Evolutionary conservation across 2,888 invertebrate genomes (phyloP).

Genomic region (Cheilosia vernalis): DNA sequence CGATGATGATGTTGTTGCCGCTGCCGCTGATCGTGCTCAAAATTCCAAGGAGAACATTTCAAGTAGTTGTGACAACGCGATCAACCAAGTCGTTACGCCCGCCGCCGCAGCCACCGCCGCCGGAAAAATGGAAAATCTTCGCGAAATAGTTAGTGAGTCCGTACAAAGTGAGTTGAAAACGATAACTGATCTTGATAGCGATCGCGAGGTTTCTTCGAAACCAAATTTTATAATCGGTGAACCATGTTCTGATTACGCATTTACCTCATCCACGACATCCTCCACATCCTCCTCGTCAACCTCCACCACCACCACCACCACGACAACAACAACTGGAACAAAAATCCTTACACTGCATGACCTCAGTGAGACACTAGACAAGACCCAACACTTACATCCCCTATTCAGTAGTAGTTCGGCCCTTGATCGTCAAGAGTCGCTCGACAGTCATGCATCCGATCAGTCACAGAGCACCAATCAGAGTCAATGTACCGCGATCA

Average conservation of each 20-base stretch:
- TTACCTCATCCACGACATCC: slow-evolving; percentile 78
- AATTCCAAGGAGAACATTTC: slow-evolving; percentile 75
- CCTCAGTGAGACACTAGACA: slow-evolving; percentile 51
- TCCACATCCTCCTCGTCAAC: slow-evolving; percentile 77
- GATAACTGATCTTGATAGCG: slow-evolving; percentile 64
- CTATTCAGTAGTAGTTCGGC: slow-evolving; percentile 67
- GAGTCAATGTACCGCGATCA: slow-evolving; percentile 88
- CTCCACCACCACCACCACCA: slow-evolving; percentile 77
- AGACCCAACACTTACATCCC: slow-evolving; percentile 57
- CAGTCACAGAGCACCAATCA: slow-evolving; percentile 84
- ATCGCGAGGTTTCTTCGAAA: slow-evolving; percentile 76
- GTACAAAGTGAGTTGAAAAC: slow-evolving; percentile 61
- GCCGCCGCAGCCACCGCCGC: slow-evolving; percentile 53
- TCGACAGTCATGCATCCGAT: slow-evolving; percentile 87
- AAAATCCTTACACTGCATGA: slow-evolving; percentile 71
- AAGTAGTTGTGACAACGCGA: slow-evolving; percentile 79
- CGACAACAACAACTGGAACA: slow-evolving; percentile 56
- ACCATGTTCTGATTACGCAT: slow-evolving; percentile 71
- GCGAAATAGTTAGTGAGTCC: slow-evolving; percentile 80
- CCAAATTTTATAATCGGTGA: slow-evolving; percentile 64
- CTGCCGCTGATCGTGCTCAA: slow-evolving; percentile 46
- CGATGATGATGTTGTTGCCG: slow-evolving; percentile 24
- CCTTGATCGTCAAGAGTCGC: slow-evolving; percentile 85
- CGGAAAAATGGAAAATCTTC: slow-evolving; percentile 81
- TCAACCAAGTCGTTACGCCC: slow-evolving; percentile 76